Conservation (phyloP, 2,888 invertebrate genomes). For the Drosophila mulleri region DNA sequence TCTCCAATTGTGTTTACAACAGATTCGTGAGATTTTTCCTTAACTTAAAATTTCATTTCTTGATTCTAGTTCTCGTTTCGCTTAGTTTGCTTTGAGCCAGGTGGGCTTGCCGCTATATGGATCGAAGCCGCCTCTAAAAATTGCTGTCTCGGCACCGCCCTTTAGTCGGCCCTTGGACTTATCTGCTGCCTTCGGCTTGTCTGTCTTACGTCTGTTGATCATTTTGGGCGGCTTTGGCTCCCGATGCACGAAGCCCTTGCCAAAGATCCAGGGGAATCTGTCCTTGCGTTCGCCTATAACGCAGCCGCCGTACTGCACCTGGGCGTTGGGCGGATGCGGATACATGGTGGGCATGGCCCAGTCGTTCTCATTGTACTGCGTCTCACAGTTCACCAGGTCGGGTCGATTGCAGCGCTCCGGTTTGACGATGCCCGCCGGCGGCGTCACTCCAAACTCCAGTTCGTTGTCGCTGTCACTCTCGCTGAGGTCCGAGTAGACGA, state of each 20-base stretch:
- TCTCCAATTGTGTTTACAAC: background rate
- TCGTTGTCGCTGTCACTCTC: slow-evolving; percentile 86
- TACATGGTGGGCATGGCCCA: slow-evolving; percentile 78
- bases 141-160: slow-evolving; percentile 39
- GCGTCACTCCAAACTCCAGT: slow-evolving; percentile 90
- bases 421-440: slow-evolving; percentile 89
- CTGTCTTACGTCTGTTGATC: slow-evolving; percentile 20
- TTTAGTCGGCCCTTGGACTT: slow-evolving; percentile 3
- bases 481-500: slow-evolving; percentile 75
- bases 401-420: slow-evolving; percentile 86
- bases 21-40: background rate
- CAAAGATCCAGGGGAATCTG: slow-evolving; percentile 55
- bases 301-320: slow-evolving; percentile 71
- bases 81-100: slow-evolving; percentile 38
- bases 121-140: background rate
- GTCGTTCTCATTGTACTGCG: slow-evolving; percentile 88
- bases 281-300: slow-evolving; percentile 67
- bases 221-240: slow-evolving; percentile 31
- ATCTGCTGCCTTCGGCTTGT: slow-evolving; percentile 2
- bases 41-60: slow-evolving; percentile 10
- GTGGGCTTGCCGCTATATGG: slow-evolving; percentile 1
- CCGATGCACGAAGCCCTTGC: slow-evolving; percentile 56
- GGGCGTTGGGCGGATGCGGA: slow-evolving; percentile 72
- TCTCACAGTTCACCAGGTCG: slow-evolving; percentile 87
- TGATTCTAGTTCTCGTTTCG: background rate